Evolutionary conservation across 2,797 vertebrate species (phyloP).

Genomic region (Eleutherodactylus coqui): DNA sequence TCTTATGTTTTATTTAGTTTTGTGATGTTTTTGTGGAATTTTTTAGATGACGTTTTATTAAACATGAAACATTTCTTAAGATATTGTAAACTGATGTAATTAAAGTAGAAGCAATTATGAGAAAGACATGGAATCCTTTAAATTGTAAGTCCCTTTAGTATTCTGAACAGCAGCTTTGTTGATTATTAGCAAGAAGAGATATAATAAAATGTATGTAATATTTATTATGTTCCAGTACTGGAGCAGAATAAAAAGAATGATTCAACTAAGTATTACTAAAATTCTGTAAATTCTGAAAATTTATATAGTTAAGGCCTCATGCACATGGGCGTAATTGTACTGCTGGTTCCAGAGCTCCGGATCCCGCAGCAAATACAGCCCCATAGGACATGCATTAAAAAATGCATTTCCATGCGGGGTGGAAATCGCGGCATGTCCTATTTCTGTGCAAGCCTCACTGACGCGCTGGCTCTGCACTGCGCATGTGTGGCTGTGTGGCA

Average conservation of each 20-base stretch:
- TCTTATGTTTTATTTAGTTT: constrained; percentile 15
- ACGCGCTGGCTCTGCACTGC: no score
- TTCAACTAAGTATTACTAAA: neutral
- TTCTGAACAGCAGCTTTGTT: constrained; percentile 12
- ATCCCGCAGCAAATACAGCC: no score
- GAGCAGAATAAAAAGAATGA: neutral
- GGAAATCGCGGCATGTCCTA: no score
- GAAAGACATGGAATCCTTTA: neutral
- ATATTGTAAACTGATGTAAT: constrained; percentile 17
- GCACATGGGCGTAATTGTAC: no score
- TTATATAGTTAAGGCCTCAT: no score
- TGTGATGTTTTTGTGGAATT: neutral
- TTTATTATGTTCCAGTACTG: neutral
- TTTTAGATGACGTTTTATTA: constrained; percentile 6
- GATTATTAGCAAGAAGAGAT: neutral
- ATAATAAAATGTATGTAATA: neutral
- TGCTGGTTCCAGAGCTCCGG: no score
- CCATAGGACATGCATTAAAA: no score
- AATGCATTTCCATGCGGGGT: no score
- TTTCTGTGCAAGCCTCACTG: no score
- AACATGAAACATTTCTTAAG: constrained; percentile 16
- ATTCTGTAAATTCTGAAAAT: neutral
- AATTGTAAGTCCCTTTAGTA: neutral
- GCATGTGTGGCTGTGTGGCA: no score
- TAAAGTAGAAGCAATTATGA: neutral